Evolutionary conservation across 2,888 invertebrate species (phyloP).

Genomic region (Drosophila mimica): DNA sequence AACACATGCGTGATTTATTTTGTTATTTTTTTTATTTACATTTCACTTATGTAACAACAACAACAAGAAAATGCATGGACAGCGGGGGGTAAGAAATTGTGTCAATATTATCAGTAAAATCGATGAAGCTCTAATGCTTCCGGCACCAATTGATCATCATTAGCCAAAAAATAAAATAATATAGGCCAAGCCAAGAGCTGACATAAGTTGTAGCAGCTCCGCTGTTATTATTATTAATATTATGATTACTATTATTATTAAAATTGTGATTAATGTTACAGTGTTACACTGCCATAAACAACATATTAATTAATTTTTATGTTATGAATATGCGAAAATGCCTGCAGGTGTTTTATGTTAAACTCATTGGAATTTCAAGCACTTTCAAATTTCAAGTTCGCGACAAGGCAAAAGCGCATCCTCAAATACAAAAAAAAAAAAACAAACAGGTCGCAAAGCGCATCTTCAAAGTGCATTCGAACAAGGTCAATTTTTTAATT

Average conservation of each 20-base stretch:
- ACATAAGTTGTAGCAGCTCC: constrained; percentile 18
- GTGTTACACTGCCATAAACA: constrained; percentile 15
- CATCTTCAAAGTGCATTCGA: constrained; percentile 72
- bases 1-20: not conserved
- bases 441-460: constrained; percentile 48
- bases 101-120: constrained; percentile 68
- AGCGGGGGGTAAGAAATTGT: constrained; percentile 53
- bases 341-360: constrained; percentile 42
- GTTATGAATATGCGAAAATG: constrained; percentile 14
- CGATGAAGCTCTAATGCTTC: constrained; percentile 68
- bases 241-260: not conserved
- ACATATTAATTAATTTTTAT: constrained; percentile 45
- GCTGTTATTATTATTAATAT: not conserved
- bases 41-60: constrained; percentile 53
- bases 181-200: not conserved
- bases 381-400: constrained; percentile 60
- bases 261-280: constrained; percentile 41
- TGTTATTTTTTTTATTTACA: constrained; percentile 35
- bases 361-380: constrained; percentile 27
- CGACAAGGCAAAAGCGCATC: constrained; percentile 57
- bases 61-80: not conserved
- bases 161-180: constrained; percentile 53
- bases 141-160: constrained; percentile 75
- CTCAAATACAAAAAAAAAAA: constrained; percentile 19
- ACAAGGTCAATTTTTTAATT: constrained; percentile 72